Evolutionary conservation across 2,888 invertebrate species (phyloP).

Genomic region (Cryptocheilus praepositus): DNA sequence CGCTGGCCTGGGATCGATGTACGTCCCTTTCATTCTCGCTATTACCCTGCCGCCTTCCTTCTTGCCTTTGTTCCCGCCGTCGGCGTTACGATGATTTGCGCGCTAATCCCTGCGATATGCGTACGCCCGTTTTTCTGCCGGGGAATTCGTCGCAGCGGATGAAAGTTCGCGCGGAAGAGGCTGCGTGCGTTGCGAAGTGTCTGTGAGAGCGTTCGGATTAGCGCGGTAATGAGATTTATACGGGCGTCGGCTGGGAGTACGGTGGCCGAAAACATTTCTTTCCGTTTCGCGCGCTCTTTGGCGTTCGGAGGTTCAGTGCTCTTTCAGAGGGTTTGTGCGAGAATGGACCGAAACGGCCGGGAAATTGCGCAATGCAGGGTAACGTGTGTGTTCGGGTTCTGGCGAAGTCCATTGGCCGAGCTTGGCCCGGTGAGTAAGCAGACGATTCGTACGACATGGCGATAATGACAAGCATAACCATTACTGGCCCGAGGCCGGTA

Average conservation of each 20-base stretch:
- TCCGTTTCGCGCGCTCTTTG: too few species aligned
- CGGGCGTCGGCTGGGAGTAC: too few species aligned
- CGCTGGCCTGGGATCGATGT: constrained; percentile 51
- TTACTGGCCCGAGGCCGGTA: constrained; percentile 64
- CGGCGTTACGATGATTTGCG: not conserved
- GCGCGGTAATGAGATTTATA: too few species aligned
- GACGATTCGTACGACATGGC: constrained; percentile 63
- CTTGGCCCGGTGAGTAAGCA: constrained; percentile 36
- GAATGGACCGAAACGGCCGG: constrained; percentile 51
- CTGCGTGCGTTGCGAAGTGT: too few species aligned
- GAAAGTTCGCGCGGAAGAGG: too few species aligned
- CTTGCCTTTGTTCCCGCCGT: constrained; percentile 28
- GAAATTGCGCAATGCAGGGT: constrained; percentile 43
- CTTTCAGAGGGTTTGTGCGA: constrained; percentile 52
- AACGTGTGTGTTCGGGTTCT: constrained; percentile 50
- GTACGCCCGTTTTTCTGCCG: not conserved
- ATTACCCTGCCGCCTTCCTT: constrained; percentile 8
- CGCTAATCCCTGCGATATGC: not conserved
- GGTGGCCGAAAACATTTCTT: too few species aligned
- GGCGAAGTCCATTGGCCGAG: constrained; percentile 52
- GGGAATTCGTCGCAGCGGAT: too few species aligned
- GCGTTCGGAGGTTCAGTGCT: not conserved
- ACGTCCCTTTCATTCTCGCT: constrained; percentile 13
- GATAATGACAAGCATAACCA: constrained; percentile 69
- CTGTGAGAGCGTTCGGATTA: too few species aligned